Percentiles rank a stretch among this genome's conserved stretches.
Conservation (phyloP, 2,888 invertebrate species). For the Sicus ferrugineus region DNA sequence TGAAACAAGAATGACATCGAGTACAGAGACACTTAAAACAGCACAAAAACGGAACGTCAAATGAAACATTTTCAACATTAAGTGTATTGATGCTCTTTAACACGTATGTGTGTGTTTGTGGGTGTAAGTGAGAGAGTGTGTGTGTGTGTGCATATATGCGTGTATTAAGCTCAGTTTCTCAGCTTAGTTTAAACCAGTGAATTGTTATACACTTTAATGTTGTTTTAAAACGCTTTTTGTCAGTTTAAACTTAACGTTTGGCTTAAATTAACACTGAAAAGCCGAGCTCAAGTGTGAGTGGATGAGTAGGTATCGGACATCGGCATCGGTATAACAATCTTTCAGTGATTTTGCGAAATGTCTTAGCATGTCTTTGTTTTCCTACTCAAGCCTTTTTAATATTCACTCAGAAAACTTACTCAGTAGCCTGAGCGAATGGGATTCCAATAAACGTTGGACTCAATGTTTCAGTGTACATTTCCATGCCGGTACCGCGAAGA, state of each 20-base stretch:
- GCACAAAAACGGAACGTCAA: conserved; percentile 21
- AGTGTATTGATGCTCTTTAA: too few species aligned
- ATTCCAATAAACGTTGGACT: conserved; percentile 98
- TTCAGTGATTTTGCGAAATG: too few species aligned
- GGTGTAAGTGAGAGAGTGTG: conserved; percentile 16
- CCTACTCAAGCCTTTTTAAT: conserved; percentile 24
- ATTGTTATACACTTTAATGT: too few species aligned
- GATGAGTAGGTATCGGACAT: background rate
- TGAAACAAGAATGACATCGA: conserved; percentile 25
- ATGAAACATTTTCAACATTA: conserved; percentile 30
- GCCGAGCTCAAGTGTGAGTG: too few species aligned
- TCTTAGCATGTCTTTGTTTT: conserved; percentile 16
- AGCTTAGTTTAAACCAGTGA: too few species aligned
- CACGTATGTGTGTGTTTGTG: conserved; percentile 6
- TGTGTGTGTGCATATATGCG: conserved; percentile 17
- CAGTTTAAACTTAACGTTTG: too few species aligned
- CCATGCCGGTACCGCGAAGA: conserved; percentile 99
- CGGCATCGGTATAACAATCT: background rate
- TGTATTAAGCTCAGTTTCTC: too few species aligned
- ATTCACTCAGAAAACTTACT: conserved; percentile 78
- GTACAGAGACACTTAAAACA: conserved; percentile 30
- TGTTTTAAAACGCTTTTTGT: too few species aligned
- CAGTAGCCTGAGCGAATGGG: conserved; percentile 97
- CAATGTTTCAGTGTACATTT: conserved; percentile 99
- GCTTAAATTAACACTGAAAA: too few species aligned